phyloP scores from a whole-genome alignment of 2,888 invertebrate genomes.

The Cheilosia soror region DNA sequence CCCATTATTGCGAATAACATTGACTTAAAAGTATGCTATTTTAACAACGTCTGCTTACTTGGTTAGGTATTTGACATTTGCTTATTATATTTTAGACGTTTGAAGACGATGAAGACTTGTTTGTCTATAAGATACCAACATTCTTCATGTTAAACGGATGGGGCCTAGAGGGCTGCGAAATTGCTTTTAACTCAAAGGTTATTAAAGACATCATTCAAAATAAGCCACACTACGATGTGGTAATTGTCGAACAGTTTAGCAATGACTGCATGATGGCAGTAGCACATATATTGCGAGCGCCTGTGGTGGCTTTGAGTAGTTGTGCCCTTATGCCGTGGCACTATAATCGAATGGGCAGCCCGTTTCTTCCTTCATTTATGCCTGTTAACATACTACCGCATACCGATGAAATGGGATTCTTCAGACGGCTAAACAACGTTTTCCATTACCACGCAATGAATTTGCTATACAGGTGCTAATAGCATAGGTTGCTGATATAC shows the following conservation, averaged over 20 bases:
- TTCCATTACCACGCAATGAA: slow-evolving; percentile 78
- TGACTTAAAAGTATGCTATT: slow-evolving; percentile 78
- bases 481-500: slow-evolving; percentile 23
- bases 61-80: background rate
- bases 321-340: slow-evolving; percentile 86
- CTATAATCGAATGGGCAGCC: slow-evolving; percentile 85
- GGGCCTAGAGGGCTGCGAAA: slow-evolving; percentile 78
- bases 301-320: slow-evolving; percentile 86
- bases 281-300: slow-evolving; percentile 86
- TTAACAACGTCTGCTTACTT: background rate
- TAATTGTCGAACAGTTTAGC: slow-evolving; percentile 88
- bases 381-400: slow-evolving; percentile 84
- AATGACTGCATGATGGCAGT: slow-evolving; percentile 88
- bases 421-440: slow-evolving; percentile 83
- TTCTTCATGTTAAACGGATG: slow-evolving; percentile 80
- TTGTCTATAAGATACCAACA: slow-evolving; percentile 78
- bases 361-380: slow-evolving; percentile 85
- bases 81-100: slow-evolving; percentile 53
- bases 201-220: slow-evolving; percentile 76
- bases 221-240: slow-evolving; percentile 86
- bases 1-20: slow-evolving; percentile 78
- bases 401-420: slow-evolving; percentile 82
- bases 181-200: slow-evolving; percentile 78
- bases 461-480: slow-evolving; percentile 77
- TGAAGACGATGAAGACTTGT: slow-evolving; percentile 58